phyloP scores from a whole-genome alignment of 2,113 vertebrate genomes.

The Odontesthes bonariensis region DNA sequence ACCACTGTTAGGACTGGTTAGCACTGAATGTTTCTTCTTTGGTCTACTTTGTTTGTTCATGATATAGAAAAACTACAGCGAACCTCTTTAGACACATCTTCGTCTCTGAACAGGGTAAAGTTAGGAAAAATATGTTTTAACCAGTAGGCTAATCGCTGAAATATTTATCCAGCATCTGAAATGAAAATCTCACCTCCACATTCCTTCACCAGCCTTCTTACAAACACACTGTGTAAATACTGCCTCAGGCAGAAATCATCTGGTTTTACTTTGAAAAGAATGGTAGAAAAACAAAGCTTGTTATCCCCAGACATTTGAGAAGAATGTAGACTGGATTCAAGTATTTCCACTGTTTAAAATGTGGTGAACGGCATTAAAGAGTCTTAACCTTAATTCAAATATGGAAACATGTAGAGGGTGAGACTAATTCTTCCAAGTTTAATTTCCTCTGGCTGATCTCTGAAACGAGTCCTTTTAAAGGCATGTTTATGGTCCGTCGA shows the following conservation, averaged over 20 bases:
- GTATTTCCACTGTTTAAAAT: slow-evolving; percentile 25
- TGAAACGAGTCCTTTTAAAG: slow-evolving; percentile 11
- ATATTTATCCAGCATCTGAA: slow-evolving; percentile 43
- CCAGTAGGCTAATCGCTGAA: slow-evolving; percentile 4
- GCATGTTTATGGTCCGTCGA: slow-evolving; percentile 7
- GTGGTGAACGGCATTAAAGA: neutral
- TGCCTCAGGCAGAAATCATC: slow-evolving; percentile 34
- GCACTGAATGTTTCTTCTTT: too few species aligned
- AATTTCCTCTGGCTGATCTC: slow-evolving; percentile 44
- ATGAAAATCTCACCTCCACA: slow-evolving; percentile 25
- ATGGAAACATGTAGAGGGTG: neutral
- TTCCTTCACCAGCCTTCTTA: neutral
- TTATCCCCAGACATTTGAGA: slow-evolving; percentile 36
- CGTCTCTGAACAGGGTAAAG: neutral
- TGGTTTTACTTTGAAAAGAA: slow-evolving; percentile 54
- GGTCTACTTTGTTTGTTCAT: too few species aligned
- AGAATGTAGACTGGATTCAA: slow-evolving; percentile 23
- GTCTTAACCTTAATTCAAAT: slow-evolving; percentile 17
- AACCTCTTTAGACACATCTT: neutral
- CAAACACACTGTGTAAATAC: slow-evolving; percentile 10
- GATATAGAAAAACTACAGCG: neutral
- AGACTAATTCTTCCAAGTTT: slow-evolving; percentile 35
- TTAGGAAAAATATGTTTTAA: slow-evolving; percentile 12
- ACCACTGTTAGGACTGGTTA: neutral
- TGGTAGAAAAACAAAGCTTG: slow-evolving; percentile 22